Base-by-base conservation (phyloP, 2,888 invertebrate species). In the Lochmaea capreae region DNA sequence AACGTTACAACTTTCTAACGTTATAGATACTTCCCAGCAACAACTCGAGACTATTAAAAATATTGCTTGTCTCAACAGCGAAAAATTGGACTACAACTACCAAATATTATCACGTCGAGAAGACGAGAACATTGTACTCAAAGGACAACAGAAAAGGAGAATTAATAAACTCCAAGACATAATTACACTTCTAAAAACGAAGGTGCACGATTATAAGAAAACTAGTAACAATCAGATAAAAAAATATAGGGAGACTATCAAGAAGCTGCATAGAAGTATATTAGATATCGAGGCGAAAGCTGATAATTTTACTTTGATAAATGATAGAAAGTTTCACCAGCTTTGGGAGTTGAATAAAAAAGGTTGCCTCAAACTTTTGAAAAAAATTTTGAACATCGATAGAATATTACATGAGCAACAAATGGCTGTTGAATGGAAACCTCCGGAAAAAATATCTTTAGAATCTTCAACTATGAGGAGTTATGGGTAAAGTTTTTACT, bases 51-150 rank as follows among this genome's bases (percentile, higher is more conserved):
- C 91, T 80, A 90, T 94, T 22, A 95, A 95, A 85, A 93, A 94
- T 8, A 90, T 93, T 8, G 95, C 95, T 76, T 89, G 95, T 68
- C 90, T 96, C 80, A 97, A 97, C 84, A 92, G 93, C 14, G 97
- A 97, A 85, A 97, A 97, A 86, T 90, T 97, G 68, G 95, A 97
- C 81, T 97, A 97, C 84, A 97, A 96, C 84, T 96, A 95, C 84
- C 94, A 95, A 84, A 91, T 96, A 11, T 86, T 97, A 62, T 95
- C 94, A 86, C 94, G 94, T 83, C 90, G 96, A 2, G 96, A 97
- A 85, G 96, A 96, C 79, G 97, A 97, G 86, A 95, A 95, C 84
- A 89, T 93, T 0, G 91, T 94, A 57, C 92, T 95, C 6, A 91
- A 93, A 82, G 93, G 93, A 62, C 93, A 94, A 80, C 95, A 95